Conservation (phyloP, 1,140 invertebrate species). For the Drosophila serrata region DNA sequence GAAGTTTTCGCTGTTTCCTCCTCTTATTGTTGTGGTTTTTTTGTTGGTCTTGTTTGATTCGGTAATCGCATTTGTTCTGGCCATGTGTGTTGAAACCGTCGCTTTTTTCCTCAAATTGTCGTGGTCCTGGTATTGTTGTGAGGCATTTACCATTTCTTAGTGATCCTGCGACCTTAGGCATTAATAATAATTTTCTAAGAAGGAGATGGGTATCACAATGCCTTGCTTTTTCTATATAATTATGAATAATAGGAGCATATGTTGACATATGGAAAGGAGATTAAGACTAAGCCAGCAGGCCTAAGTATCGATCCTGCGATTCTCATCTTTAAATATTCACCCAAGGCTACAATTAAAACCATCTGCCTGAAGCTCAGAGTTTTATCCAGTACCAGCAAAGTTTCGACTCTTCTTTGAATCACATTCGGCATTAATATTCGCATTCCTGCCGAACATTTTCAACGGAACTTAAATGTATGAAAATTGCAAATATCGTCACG, state of each 20-base stretch:
- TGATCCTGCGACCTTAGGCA: neutral
- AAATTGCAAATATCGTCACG: constrained; percentile 74
- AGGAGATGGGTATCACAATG: constrained; percentile 5
- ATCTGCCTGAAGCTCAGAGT: neutral
- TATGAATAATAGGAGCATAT: no score
- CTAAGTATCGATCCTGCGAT: no score
- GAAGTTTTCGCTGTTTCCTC: constrained; percentile 40
- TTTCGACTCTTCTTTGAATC: constrained; percentile 21
- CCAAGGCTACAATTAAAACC: constrained; percentile 22
- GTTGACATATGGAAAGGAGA: neutral
- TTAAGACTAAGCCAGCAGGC: neutral
- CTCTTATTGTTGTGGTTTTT: constrained; percentile 11
- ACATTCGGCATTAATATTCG: constrained; percentile 63
- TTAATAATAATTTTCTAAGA: constrained; percentile 38
- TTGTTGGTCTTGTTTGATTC: constrained; percentile 27
- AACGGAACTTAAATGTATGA: constrained; percentile 56
- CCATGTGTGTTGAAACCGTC: constrained; percentile 25
- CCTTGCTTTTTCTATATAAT: constrained; percentile 2
- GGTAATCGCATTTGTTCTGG: constrained; percentile 56
- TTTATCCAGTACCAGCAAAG: constrained; percentile 23
- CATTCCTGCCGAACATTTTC: constrained; percentile 51
- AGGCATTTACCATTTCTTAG: constrained; percentile 1
- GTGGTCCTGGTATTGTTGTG: constrained; percentile 14
- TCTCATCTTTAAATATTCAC: neutral
- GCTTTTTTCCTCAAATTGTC: constrained; percentile 21